phyloP scores from a whole-genome alignment of 2,888 invertebrate genomes.

The Tiliacea citrago region DNA sequence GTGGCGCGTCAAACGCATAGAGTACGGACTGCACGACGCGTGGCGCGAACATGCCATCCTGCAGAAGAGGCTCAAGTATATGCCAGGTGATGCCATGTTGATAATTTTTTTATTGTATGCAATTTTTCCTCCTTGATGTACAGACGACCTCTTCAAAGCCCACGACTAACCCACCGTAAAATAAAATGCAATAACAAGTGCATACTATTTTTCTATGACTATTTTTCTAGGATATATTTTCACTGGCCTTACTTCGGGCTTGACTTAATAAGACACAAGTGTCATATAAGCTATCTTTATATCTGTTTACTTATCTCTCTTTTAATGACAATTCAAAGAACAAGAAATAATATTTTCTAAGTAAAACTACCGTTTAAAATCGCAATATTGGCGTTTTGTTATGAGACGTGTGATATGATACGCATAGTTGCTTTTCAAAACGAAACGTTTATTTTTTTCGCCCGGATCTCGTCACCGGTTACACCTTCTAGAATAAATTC shows the following conservation, averaged over 20 bases:
- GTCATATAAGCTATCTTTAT: no score
- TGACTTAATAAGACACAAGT: no score
- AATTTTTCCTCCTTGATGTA: background rate
- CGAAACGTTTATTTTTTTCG: no score
- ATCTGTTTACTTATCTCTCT: background rate
- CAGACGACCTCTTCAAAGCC: background rate
- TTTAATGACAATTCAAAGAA: background rate
- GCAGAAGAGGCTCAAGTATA: slow-evolving; percentile 92
- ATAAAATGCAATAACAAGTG: background rate
- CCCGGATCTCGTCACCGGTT: no score
- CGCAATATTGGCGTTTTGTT: background rate
- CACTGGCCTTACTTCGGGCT: no score
- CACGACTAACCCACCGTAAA: background rate
- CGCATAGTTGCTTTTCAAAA: background rate
- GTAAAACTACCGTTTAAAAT: background rate
- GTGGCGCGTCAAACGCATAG: slow-evolving; percentile 97
- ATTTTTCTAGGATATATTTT: no score
- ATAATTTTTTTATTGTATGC: background rate
- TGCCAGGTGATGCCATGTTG: slow-evolving; percentile 90
- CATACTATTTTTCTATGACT: background rate
- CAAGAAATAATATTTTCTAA: background rate
- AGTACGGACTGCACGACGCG: slow-evolving; percentile 95
- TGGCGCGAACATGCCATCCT: slow-evolving; percentile 95
- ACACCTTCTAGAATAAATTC: no score
- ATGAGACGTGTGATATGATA: background rate